A percentile compares a stretch with the other conserved stretches of the same genome.
Conservation (phyloP, 2,888 invertebrate species). For the Scaptomyza parva region DNA sequence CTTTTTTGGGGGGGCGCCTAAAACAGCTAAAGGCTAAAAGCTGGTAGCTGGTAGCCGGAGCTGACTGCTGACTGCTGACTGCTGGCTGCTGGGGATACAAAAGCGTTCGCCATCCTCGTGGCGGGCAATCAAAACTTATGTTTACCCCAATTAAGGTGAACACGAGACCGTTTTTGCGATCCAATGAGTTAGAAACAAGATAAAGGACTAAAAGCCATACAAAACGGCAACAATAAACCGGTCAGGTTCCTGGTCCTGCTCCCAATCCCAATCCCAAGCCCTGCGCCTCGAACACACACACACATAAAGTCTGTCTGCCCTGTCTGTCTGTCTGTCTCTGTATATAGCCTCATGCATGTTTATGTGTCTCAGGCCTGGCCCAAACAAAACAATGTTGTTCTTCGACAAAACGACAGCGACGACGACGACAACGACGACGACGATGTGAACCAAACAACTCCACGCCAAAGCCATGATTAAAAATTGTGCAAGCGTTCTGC, state of each 20-base stretch:
- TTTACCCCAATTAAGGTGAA: constrained; percentile 83
- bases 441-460: constrained; percentile 35
- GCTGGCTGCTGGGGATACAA: constrained; percentile 25
- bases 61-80: constrained; percentile 1
- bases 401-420: too few species aligned
- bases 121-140: constrained; percentile 76
- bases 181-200: constrained; percentile 84
- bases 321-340: constrained; percentile 22
- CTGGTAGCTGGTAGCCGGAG: constrained; percentile 1
- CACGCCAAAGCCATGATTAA: constrained; percentile 65
- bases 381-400: constrained; percentile 61
- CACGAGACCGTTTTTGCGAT: constrained; percentile 82
- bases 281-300: too few species aligned
- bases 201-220: constrained; percentile 79
- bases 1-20: neutral
- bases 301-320: too few species aligned
- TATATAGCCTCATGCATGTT: constrained; percentile 63
- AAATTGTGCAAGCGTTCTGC: constrained; percentile 72
- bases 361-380: constrained; percentile 63
- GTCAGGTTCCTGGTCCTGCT: constrained; percentile 13
- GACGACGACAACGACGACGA: constrained; percentile 3
- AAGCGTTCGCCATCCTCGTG: constrained; percentile 47
- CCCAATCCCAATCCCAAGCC: neutral
- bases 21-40: constrained; percentile 4
- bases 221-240: constrained; percentile 69